These are phyloP conservation scores for Polia nebulosa DNA, from an alignment of 2,888 invertebrate species.

Conservation along the genomic window DNA sequence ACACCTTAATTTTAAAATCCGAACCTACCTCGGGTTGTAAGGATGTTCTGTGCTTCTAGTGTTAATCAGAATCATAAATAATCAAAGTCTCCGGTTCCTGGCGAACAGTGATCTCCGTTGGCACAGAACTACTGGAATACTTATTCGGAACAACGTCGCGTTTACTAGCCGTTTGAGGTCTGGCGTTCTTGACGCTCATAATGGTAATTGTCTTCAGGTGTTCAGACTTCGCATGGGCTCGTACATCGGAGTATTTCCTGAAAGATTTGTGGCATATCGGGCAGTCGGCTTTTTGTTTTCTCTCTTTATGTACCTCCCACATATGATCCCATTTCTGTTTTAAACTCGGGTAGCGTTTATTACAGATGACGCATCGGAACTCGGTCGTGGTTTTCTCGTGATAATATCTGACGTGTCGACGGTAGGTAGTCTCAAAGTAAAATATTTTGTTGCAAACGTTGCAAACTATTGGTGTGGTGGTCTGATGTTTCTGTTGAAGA, in stretches of 20 bases:
- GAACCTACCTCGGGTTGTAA: too few species aligned
- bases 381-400: slow-evolving; percentile 10
- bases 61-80: slow-evolving; percentile 43
- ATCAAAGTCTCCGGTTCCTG: slow-evolving; percentile 20
- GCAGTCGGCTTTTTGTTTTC: slow-evolving; percentile 74
- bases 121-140: rapidly evolving
- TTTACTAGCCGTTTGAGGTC: neutral
- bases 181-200: neutral
- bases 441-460: slow-evolving; percentile 66
- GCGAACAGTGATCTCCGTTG: neutral
- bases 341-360: slow-evolving; percentile 38
- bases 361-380: slow-evolving; percentile 69
- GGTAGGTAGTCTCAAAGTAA: slow-evolving; percentile 53
- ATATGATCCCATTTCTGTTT: slow-evolving; percentile 77
- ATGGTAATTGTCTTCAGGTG: slow-evolving; percentile 5
- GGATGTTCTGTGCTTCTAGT: too few species aligned
- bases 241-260: slow-evolving; percentile 72
- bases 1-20: too few species aligned
- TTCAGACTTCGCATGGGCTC: slow-evolving; percentile 54
- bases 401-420: slow-evolving; percentile 58
- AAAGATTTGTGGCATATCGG: slow-evolving; percentile 70
- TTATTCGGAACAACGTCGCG: too few species aligned
- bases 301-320: slow-evolving; percentile 73
- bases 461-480: slow-evolving; percentile 64
- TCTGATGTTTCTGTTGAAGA: slow-evolving; percentile 67